These are phyloP conservation scores for Cyanoramphus novaezelandiae DNA, from an alignment of 2,113 vertebrate genomes.

Conservation along the genomic window DNA sequence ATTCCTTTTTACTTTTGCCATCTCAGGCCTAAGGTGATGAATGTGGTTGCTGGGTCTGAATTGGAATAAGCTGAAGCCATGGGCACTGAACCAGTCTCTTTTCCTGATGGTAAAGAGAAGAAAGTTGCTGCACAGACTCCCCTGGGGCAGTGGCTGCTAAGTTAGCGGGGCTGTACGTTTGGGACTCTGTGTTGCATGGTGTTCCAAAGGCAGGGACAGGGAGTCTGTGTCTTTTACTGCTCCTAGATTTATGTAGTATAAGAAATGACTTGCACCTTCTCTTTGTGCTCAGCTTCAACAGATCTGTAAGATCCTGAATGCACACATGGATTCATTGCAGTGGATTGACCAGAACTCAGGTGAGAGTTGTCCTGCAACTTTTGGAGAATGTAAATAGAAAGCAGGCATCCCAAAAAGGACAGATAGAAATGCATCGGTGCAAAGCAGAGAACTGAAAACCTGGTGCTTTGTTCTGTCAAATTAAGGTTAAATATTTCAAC, in stretches of 20 bases:
- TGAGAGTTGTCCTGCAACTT: not conserved
- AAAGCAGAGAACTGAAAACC: not conserved
- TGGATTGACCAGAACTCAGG: conserved; percentile 97
- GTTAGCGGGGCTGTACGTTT: not conserved
- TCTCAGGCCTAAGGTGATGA: accelerated
- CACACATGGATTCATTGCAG: conserved; percentile 97
- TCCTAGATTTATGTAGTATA: not conserved
- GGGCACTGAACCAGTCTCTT: not conserved
- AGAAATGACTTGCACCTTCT: not conserved
- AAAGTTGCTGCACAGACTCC: not conserved
- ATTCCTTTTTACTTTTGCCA: not conserved
- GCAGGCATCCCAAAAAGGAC: not conserved
- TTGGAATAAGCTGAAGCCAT: not conserved
- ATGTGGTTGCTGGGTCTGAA: not conserved
- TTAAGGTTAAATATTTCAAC: not conserved
- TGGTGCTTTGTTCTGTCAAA: not conserved
- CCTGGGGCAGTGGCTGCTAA: not conserved
- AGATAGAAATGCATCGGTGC: not conserved
- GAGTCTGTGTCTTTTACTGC: not conserved
- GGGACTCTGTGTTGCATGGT: not conserved
- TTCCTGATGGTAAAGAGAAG: not conserved
- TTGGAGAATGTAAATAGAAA: not conserved
- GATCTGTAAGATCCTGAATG: conserved; percentile 97
- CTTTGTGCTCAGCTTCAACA: conserved; percentile 85
- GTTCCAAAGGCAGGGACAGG: not conserved